A percentile compares a stretch with the other conserved stretches of the same genome.
These are phyloP conservation scores for Trichopria drosophilae DNA, from an alignment of 2,888 invertebrate genomes.

Conservation along the genomic window DNA sequence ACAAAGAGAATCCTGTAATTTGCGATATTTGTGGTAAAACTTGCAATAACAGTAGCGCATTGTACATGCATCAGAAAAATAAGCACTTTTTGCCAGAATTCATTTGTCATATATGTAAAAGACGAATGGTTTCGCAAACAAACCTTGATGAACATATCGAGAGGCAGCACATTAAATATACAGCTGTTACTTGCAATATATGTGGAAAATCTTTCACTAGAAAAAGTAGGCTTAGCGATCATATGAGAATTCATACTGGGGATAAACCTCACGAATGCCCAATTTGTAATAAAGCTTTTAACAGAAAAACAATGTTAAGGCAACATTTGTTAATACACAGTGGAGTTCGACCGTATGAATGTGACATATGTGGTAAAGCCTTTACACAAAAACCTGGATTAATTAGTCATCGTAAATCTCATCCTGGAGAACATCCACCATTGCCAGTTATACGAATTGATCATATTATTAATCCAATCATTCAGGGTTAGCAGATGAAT, in stretches of 20 bases:
- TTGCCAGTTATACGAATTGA: conserved; percentile 33
- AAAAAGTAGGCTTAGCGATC: conserved; percentile 43
- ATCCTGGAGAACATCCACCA: conserved; percentile 35
- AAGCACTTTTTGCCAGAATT: conserved; percentile 33
- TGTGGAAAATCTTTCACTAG: conserved; percentile 39
- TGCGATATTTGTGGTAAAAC: conserved; percentile 36
- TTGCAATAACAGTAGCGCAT: conserved; percentile 32
- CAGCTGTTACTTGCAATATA: conserved; percentile 30
- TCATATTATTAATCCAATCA: too few relatives aligned
- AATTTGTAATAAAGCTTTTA: conserved; percentile 41
- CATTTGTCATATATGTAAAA: conserved; percentile 35
- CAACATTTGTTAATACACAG: conserved; percentile 39
- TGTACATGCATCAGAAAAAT: conserved; percentile 36
- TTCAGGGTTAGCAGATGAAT: too few relatives aligned
- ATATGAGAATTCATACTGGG: conserved; percentile 49
- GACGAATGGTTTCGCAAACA: conserved; percentile 29
- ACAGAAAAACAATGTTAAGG: conserved; percentile 33
- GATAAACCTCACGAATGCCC: conserved; percentile 47
- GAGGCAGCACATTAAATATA: conserved; percentile 27
- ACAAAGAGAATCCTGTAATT: conserved; percentile 22
- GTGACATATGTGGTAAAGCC: conserved; percentile 37
- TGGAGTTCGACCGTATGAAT: conserved; percentile 33
- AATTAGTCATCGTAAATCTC: conserved; percentile 37
- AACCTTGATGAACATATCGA: conserved; percentile 35
- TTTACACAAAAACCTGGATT: conserved; percentile 40